Evolutionary conservation across 2,888 invertebrate species (phyloP), one percentile per base, ranked within the genome.

Genomic region (Synergus gifuensis): DNA sequence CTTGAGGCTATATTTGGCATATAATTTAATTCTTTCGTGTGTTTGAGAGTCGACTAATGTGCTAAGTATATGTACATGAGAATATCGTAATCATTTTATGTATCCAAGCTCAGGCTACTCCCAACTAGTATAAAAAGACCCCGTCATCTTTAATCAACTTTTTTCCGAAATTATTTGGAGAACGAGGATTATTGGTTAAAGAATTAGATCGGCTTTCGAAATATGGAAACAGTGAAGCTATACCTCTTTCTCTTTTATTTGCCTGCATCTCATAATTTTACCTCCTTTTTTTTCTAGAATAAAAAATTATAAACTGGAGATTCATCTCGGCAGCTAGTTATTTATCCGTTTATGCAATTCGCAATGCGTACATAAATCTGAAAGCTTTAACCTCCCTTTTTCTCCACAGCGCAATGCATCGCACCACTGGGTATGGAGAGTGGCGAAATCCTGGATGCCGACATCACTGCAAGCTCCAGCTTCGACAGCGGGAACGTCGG

Each of bases 371-470:
- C 86, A 86, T 87, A 87, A 87, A 86, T 88, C 85, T 79, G 84
- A 84, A 80, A 81, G 83, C 81, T 83, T 83, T 82, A 81, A 84
- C 79, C 82, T 77, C 78, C 78, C 81, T 80, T 81, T 82, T 84
- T 87, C 86, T 91, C 85, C 92, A 73, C 93, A 94, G 94, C 93
- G 81, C 93, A 94, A 92, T 95, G 94, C 90, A 93, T 93, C 85
- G 93, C 93, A 82, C 93, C 95, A 67, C 92, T 95, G 88, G 95
- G 95, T 79, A 95, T 95, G 95, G 94, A 95, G 91, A 93, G 94
- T 66, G 94, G 94, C 66, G 93, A 92, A 82, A 95, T 95, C 85
- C 93, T 92, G 83, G 94, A 95, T 91, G 92, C 93, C 84, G 94
- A 95, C 90, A 94, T 95, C 89, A 93, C 94, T 22, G 95, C 95